Base-by-base conservation (phyloP, 2,888 invertebrate genomes). In the Lutraria lutraria region DNA sequence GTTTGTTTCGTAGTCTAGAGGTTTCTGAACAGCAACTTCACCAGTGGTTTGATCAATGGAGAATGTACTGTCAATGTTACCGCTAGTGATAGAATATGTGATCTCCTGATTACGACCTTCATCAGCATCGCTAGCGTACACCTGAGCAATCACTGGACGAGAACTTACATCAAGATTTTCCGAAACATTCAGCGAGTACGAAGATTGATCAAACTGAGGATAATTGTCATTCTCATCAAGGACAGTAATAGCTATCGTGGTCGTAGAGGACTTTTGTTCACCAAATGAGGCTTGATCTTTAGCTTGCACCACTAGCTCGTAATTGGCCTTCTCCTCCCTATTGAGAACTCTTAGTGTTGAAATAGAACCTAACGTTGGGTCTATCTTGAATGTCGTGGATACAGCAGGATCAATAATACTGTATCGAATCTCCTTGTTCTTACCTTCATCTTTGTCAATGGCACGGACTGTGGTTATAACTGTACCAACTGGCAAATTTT, bases 161-260 rank as follows among this genome's bases (percentile, higher is more conserved):
- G 98, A 98, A 13, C 98, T 98, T 93, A 98, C 98, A 96, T 98
- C 98, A 93, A 98, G 98, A 96, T 99, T 99, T 97, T 99, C 99
- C 6, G 98, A 98, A 10, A 97, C 96, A 82, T 98, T 98, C 0
- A 98, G 98, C 0, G 98, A 98, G 96, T 99, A 99, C 0, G 98
- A 98, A 25, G 83, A 97, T 96, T 99, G 98, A 83, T 98, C 98
- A 97, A 99, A 99, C 0, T 97, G 97, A 0, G 99, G 99, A 4
- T 98, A 98, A 96, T 99, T 99, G 96, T 99, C 99, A 96, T 99
- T 99, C 0, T 99, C 99, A 96, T 99, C 99, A 0, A 98, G 98
- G 0, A 99, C 98, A 0, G 98, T 98, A 93, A 99, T 98, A 96
- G 99, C 99, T 0, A 99, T 98, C 95, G 98, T 98, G 0, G 99